Conservation (phyloP, 2,797 vertebrate species). For the Microcaecilia unicolor region DNA sequence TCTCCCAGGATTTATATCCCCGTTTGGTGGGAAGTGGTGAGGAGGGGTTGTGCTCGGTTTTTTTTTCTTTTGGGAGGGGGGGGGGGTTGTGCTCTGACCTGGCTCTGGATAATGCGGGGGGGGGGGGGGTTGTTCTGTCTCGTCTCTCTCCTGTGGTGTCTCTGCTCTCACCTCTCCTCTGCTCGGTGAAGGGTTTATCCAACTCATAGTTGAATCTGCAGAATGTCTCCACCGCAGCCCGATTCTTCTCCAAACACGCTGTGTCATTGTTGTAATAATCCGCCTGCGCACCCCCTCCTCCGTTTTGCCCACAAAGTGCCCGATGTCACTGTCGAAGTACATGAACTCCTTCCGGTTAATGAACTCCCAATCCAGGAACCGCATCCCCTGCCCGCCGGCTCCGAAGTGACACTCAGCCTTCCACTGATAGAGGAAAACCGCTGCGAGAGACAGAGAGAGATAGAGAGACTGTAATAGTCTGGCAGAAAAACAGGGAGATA, state of each 20-base stretch:
- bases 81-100: too few relatives aligned
- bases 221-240: slow-evolving; percentile 1
- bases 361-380: slow-evolving; percentile 14
- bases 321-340: slow-evolving; percentile 6
- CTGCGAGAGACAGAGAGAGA: too few relatives aligned
- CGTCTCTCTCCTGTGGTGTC: too few relatives aligned
- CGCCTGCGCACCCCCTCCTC: not conserved
- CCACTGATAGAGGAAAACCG: too few relatives aligned
- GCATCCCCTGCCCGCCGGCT: slow-evolving; percentile 21
- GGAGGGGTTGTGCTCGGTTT: too few relatives aligned
- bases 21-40: too few relatives aligned
- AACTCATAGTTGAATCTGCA: slow-evolving; percentile 13
- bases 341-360: slow-evolving; percentile 26
- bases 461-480: too few relatives aligned
- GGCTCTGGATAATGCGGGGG: too few relatives aligned
- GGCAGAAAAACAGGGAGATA: too few relatives aligned
- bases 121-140: too few relatives aligned
- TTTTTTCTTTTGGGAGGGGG: too few relatives aligned
- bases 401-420: slow-evolving; percentile 31
- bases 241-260: not conserved
- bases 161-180: slow-evolving; percentile 1
- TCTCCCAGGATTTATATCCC: too few relatives aligned
- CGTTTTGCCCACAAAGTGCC: not conserved
- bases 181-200: not conserved
- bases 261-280: not conserved